Conservation (phyloP, 2,888 invertebrate species). For the Galeopsomyia nigrocyanea region DNA sequence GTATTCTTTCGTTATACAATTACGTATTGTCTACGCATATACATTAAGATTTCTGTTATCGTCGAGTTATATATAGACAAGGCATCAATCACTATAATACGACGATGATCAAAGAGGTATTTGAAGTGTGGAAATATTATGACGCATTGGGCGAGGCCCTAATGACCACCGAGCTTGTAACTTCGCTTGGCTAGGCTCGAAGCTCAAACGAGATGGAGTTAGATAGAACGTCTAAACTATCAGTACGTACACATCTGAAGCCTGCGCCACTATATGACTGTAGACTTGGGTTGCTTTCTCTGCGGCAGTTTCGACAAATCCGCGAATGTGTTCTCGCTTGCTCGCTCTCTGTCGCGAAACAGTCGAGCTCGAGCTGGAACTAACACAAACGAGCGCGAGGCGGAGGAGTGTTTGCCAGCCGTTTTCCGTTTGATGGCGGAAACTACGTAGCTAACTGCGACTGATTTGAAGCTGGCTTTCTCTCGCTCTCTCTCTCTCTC, state of each 20-base stretch:
- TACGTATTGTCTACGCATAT: too few relatives aligned
- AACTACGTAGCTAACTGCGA: constrained; percentile 65
- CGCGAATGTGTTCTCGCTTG: constrained; percentile 14
- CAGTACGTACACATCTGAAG: background rate
- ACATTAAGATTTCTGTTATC: too few relatives aligned
- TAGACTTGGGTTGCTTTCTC: constrained; percentile 19
- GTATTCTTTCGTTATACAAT: too few relatives aligned
- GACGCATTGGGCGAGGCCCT: constrained; percentile 25
- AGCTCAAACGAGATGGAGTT: constrained; percentile 15
- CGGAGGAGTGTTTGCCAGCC: constrained; percentile 59
- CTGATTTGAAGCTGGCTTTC: constrained; percentile 59
- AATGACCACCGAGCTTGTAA: constrained; percentile 32
- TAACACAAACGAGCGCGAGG: constrained; percentile 3
- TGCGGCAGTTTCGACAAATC: constrained; percentile 28
- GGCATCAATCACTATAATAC: constrained; percentile 26
- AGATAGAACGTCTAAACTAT: constrained; percentile 1
- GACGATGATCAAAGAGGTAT: constrained; percentile 29
- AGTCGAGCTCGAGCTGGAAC: constrained; percentile 6
- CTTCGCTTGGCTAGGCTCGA: background rate
- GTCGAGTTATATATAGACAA: too few relatives aligned
- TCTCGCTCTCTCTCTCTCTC: constrained; percentile 48
- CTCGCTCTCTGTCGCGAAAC: constrained; percentile 24
- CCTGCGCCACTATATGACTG: background rate
- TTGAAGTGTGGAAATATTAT: constrained; percentile 40
- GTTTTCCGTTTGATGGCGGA: constrained; percentile 65